Percentiles rank a stretch among this genome's conserved stretches.
These are phyloP conservation scores for Mya arenaria DNA, from an alignment of 1,140 invertebrate species.

Conservation along the genomic window DNA sequence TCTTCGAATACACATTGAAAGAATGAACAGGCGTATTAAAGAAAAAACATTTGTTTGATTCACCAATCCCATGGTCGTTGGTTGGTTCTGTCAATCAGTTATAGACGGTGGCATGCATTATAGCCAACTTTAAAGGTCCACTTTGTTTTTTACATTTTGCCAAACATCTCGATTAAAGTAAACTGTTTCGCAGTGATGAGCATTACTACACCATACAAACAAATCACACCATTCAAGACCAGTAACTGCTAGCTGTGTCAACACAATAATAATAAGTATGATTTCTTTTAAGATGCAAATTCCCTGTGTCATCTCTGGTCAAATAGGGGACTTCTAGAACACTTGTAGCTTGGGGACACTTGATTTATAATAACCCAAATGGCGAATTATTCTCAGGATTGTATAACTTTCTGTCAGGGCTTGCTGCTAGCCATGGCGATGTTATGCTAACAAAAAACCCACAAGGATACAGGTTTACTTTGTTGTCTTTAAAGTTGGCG, in stretches of 20 bases:
- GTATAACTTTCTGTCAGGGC: background rate
- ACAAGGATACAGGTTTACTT: background rate
- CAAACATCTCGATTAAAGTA: background rate
- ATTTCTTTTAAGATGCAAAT: background rate
- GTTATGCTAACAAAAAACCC: background rate
- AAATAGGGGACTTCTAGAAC: conserved; percentile 3
- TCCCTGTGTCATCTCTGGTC: background rate
- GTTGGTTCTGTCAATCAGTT: too few species aligned
- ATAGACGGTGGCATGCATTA: conserved; percentile 1
- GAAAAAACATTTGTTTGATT: too few species aligned
- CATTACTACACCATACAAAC: too few species aligned
- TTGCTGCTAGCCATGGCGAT: background rate
- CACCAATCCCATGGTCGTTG: too few species aligned
- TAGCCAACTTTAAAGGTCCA: conserved; percentile 26
- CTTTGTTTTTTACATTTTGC: conserved; percentile 12
- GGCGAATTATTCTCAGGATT: background rate
- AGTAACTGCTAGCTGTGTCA: background rate
- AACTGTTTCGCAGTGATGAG: too few species aligned
- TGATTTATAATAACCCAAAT: background rate
- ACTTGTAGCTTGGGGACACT: background rate
- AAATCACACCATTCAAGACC: background rate
- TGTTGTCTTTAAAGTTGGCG: background rate
- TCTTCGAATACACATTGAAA: too few species aligned
- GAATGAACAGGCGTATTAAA: too few species aligned
- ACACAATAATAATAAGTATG: conserved; percentile 1